Evolutionary conservation across 2,888 invertebrate genomes (phyloP).

Genomic region (Eretmocerus hayati): DNA sequence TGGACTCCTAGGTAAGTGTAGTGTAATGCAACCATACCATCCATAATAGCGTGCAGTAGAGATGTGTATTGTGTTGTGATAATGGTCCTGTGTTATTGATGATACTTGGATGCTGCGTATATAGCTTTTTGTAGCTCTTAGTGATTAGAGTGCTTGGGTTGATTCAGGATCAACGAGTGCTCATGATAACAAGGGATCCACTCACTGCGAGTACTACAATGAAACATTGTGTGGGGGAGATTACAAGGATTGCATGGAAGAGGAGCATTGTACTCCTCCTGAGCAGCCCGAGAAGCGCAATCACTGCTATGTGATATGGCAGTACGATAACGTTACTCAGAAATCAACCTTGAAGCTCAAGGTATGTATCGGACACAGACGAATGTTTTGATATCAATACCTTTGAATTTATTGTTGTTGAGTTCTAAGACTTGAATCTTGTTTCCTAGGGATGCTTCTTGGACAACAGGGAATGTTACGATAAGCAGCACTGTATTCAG

Average conservation of each 20-base stretch:
- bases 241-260: conserved; percentile 48
- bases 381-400: conserved; percentile 5
- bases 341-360: conserved; percentile 47
- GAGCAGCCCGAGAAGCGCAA: conserved; percentile 68
- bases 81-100: too few species aligned
- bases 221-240: conserved; percentile 50
- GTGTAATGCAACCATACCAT: too few species aligned
- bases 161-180: conserved; percentile 12
- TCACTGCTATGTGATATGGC: conserved; percentile 82
- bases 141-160: too few species aligned
- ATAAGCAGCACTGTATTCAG: conserved; percentile 65
- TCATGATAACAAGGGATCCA: conserved; percentile 46
- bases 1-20: too few species aligned
- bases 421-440: too few species aligned
- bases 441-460: conserved; percentile 76
- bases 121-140: too few species aligned
- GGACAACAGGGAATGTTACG: conserved; percentile 71
- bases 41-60: too few species aligned
- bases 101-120: too few species aligned
- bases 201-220: conserved; percentile 65
- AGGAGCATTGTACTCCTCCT: conserved; percentile 60
- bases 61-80: too few species aligned
- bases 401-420: conserved; percentile 3
- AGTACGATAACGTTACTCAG: conserved; percentile 58
- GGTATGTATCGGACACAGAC: conserved; percentile 38